A percentile compares a stretch with the other conserved stretches of the same genome.
Evolutionary conservation across 2,113 vertebrate species (phyloP).

Genomic region (Hylia prasina): DNA sequence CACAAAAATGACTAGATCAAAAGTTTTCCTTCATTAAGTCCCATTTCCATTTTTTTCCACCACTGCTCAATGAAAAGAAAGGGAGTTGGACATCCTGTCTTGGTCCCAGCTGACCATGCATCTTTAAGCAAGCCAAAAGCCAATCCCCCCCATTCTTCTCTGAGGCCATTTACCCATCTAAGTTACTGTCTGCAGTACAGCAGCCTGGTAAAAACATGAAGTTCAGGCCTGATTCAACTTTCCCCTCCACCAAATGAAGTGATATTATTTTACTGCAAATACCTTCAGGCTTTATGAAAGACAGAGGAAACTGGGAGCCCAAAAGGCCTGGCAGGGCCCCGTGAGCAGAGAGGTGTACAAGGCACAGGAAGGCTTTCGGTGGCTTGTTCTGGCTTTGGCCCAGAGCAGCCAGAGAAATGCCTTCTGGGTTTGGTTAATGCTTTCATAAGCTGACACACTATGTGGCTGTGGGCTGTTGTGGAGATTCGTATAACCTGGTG

Average conservation of each 20-base stretch:
- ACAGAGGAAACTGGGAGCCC: neutral
- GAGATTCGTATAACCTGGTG: neutral
- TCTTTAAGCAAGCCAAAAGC: neutral
- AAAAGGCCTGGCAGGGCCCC: neutral
- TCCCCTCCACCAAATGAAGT: neutral
- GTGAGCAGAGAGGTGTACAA: neutral
- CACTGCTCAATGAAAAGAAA: neutral
- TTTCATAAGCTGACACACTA: neutral
- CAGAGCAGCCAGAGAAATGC: neutral
- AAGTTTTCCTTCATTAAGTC: neutral
- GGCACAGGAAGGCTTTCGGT: neutral
- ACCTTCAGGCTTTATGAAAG: neutral
- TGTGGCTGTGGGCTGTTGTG: neutral
- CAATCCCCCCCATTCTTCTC: neutral
- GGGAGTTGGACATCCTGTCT: neutral
- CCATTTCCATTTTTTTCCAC: neutral
- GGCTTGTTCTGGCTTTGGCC: neutral
- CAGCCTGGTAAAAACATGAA: neutral
- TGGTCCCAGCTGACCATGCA: neutral
- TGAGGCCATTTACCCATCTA: neutral
- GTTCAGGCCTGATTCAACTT: neutral
- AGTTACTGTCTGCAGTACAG: neutral
- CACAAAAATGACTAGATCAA: neutral
- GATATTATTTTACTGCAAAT: neutral
- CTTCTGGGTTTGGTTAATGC: neutral